phyloP scores from a whole-genome alignment of 2,113 vertebrate genomes.

The Oxygymnocypris stewartii region DNA sequence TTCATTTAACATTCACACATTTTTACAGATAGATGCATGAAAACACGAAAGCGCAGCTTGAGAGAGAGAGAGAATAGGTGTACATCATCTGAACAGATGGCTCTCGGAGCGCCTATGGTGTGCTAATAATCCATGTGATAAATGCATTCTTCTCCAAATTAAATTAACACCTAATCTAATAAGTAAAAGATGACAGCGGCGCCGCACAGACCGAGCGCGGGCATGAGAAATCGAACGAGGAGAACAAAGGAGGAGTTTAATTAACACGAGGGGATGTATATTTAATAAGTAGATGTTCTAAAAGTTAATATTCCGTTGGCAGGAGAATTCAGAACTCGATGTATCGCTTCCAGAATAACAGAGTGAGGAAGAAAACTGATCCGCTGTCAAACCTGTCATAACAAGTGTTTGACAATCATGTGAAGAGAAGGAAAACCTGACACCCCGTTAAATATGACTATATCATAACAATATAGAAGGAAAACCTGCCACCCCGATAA shows the following conservation, averaged over 20 bases:
- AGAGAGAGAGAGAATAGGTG: slow-evolving; percentile 20
- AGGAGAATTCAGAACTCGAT: slow-evolving; percentile 4
- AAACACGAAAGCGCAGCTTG: background rate
- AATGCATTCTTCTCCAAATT: slow-evolving; percentile 43
- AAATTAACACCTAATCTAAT: slow-evolving; percentile 57
- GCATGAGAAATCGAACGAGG: background rate
- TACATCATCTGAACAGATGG: slow-evolving; percentile 7
- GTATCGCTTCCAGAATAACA: background rate
- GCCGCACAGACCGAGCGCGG: background rate
- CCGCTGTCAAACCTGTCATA: background rate
- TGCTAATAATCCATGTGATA: slow-evolving; percentile 10
- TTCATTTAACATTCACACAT: slow-evolving; percentile 34
- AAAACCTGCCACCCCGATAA: no score
- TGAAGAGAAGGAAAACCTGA: background rate
- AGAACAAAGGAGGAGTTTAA: slow-evolving; percentile 45
- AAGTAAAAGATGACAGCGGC: slow-evolving; percentile 34
- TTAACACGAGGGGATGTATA: slow-evolving; percentile 40
- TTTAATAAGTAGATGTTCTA: slow-evolving; percentile 46
- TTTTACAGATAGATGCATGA: background rate
- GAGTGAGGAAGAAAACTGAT: background rate
- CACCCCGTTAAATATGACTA: background rate
- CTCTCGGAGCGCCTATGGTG: slow-evolving; percentile 24
- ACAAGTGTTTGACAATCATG: background rate
- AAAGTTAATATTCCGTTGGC: slow-evolving; percentile 53
- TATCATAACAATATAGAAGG: background rate